Evolutionary conservation across 2,888 invertebrate species (phyloP).

Genomic region (Amphipyra tragopoginis): DNA sequence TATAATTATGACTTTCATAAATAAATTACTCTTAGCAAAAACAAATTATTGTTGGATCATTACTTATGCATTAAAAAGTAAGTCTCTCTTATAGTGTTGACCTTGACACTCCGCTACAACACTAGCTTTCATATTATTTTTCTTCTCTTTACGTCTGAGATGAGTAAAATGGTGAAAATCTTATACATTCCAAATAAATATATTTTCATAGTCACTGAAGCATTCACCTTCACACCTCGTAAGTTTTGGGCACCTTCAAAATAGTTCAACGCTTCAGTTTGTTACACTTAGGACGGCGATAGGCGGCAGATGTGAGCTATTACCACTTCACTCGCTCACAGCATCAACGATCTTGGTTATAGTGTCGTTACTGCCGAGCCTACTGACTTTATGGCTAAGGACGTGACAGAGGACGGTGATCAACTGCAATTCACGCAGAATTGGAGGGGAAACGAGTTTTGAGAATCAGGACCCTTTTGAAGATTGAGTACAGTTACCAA

Average conservation of each 20-base stretch:
- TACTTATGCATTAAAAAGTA: conserved; percentile 22
- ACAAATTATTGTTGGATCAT: conserved; percentile 12
- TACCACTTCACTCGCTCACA: conserved; percentile 21
- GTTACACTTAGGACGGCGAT: not conserved
- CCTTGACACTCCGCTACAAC: not conserved
- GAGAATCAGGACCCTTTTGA: conserved; percentile 36
- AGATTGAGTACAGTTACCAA: conserved; percentile 24
- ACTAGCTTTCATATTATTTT: not conserved
- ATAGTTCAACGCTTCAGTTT: conserved; percentile 12
- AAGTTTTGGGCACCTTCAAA: conserved; percentile 11
- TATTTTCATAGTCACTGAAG: conserved; percentile 6
- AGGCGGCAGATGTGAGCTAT: conserved; percentile 47
- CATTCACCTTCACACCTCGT: conserved; percentile 19
- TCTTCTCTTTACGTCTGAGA: not conserved
- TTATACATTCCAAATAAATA: conserved; percentile 8
- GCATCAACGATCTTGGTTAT: conserved; percentile 41
- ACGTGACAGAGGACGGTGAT: conserved; percentile 41
- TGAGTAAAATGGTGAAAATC: not conserved
- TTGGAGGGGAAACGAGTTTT: conserved; percentile 20
- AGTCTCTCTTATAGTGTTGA: conserved; percentile 2
- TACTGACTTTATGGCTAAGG: conserved; percentile 35
- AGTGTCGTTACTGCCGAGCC: conserved; percentile 36
- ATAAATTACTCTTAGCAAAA: not conserved
- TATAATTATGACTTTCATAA: not conserved
- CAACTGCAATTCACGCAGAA: conserved; percentile 38